Evolutionary conservation across 2,888 invertebrate species (phyloP).

Genomic region (Drosophila borealis): DNA sequence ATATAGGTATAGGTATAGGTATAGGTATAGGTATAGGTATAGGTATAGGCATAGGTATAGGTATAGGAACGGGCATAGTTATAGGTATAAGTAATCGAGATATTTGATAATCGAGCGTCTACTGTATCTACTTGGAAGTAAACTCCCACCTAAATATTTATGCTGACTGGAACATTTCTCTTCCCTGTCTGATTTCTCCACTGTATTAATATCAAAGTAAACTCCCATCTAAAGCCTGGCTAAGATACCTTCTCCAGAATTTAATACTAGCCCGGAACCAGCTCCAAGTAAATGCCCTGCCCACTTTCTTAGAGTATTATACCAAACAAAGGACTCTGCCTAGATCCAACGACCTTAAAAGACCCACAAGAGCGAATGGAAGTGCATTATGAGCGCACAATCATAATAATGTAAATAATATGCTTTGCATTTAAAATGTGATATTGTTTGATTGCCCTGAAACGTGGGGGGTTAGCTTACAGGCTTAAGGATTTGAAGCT

Average conservation of each 20-base stretch:
- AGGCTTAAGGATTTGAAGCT: conserved; percentile 12
- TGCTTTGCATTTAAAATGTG: conserved; percentile 17
- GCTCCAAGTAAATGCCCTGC: not conserved
- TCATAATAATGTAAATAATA: conserved; percentile 8
- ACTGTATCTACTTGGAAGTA: not conserved
- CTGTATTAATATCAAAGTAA: not conserved
- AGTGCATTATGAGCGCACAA: conserved; percentile 14
- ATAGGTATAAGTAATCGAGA: too few species aligned
- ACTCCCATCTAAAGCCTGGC: too few species aligned
- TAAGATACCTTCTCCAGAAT: too few species aligned
- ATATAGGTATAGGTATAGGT: too few species aligned
- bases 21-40: too few species aligned
- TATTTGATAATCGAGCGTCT: too few species aligned
- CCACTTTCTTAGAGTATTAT: not conserved
- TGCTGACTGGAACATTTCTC: too few species aligned
- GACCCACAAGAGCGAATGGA: not conserved
- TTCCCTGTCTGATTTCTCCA: too few species aligned
- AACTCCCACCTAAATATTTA: not conserved
- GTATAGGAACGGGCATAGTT: too few species aligned
- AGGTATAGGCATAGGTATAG: too few species aligned
- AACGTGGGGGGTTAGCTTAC: conserved; percentile 10
- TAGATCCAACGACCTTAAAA: not conserved
- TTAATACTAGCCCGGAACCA: too few species aligned
- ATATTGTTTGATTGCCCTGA: conserved; percentile 19
- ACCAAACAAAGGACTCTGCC: not conserved